Evolutionary conservation across 2,888 invertebrate genomes (phyloP), one percentile per base, ranked within the genome.

Genomic region (Rutpela maculata): DNA sequence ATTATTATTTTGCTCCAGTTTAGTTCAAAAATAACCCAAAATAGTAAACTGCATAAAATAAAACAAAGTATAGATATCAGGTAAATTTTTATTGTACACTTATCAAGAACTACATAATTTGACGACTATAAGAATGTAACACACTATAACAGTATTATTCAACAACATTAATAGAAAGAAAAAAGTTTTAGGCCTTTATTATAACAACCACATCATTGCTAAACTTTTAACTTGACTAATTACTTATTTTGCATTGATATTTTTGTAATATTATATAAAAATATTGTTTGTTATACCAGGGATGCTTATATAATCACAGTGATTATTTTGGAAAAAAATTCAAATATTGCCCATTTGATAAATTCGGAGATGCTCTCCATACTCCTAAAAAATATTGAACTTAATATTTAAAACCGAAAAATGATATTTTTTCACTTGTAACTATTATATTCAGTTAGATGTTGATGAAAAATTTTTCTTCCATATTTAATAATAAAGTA

Each of bases 151-250:
- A 85, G 81, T 86, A 86, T 83, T 84, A 83, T 87, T 82, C 85
- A 88, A 87, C 87, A 88, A 88, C 87, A 87, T 86, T 87, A 85
- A 87, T 86, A 85, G 83, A 84, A 85, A 87, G 84, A 85, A 85
- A 84, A 80, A 78, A 79, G 78, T 81, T 73, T 84, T 86, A 86
- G 87, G 86, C 87, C 86, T 82, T 86, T 85, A 80, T 72, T 82
- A 82, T 85, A 85, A 85, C 82, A 84, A 85, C 85, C 85, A 81
- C 79, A 78, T 78, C 72, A 78, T 78, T 67, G 75, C 78, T 74
- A 77, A 71, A 72, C 78, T 76, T 66, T 74, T 69, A 63, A 80
- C 69, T 75, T 43, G 60, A 74, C 74, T 76, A 70, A 66, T 77
- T 77, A 80, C 35, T 73, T 79, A 74, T 57, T 78, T 81, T 78